Conservation (phyloP, 2,797 vertebrate genomes). For the Sebastes kiyomatsui region DNA sequence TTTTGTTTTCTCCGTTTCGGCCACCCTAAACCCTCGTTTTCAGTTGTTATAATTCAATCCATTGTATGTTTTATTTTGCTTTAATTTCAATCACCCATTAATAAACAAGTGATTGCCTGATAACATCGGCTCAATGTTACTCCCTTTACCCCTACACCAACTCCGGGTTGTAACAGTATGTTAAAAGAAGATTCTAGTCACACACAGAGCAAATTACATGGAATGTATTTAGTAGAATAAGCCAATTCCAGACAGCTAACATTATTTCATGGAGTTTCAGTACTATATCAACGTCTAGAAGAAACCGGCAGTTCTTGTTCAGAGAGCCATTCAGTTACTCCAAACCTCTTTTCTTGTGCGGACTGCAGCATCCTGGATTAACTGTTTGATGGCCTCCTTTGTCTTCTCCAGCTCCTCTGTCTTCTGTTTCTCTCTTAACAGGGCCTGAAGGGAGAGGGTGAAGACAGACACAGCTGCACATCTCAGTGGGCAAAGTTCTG, state of each 20-base stretch:
- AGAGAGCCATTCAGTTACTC: neutral
- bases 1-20: too few species aligned
- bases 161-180: too few species aligned
- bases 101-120: too few species aligned
- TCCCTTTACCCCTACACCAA: too few species aligned
- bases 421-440: slow-evolving; percentile 91
- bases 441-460: slow-evolving; percentile 76
- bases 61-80: too few species aligned
- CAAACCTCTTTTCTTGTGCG: slow-evolving; percentile 88
- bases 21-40: too few species aligned
- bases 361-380: slow-evolving; percentile 85
- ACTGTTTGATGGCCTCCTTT: slow-evolving; percentile 85
- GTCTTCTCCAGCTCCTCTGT: slow-evolving; percentile 88
- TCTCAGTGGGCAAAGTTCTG: slow-evolving; percentile 2
- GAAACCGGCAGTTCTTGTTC: neutral
- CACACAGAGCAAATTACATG: neutral
- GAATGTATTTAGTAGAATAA: neutral
- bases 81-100: too few species aligned
- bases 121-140: too few species aligned
- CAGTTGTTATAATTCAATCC: too few species aligned
- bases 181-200: slow-evolving; percentile 16
- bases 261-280: neutral
- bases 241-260: neutral
- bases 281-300: neutral
- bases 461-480: neutral